Conservation (phyloP, 2,888 invertebrate species). For the Cheilosia pagana region DNA sequence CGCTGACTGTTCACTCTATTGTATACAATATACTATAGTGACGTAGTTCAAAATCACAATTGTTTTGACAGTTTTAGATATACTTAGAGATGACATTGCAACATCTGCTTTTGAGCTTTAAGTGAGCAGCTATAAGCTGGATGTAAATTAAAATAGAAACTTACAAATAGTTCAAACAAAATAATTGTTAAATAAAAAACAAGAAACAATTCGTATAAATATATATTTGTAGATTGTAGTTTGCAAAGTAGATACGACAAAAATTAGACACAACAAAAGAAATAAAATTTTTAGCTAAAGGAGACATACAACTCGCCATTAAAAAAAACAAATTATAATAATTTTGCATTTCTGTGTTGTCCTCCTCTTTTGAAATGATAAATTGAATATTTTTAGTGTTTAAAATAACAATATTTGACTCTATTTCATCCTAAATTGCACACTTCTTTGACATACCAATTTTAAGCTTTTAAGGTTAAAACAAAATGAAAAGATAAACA, state of each 20-base stretch:
- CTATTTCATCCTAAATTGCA: constrained; percentile 36
- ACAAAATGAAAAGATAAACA: constrained; percentile 24
- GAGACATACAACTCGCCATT: constrained; percentile 41
- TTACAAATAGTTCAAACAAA: constrained; percentile 49
- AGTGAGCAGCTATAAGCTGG: constrained; percentile 53
- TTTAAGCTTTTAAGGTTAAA: constrained; percentile 37
- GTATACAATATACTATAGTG: constrained; percentile 30
- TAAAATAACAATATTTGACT: background rate
- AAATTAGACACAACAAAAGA: constrained; percentile 23
- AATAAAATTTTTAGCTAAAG: constrained; percentile 33
- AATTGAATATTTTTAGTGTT: background rate
- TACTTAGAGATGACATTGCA: constrained; percentile 33
- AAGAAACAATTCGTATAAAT: constrained; percentile 15
- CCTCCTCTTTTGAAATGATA: background rate
- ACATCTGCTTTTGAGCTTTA: constrained; percentile 67
- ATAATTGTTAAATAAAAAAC: constrained; percentile 33
- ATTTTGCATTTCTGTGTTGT: constrained; percentile 13
- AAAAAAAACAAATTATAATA: constrained; percentile 29
- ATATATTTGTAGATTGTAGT: constrained; percentile 67
- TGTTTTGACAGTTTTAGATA: constrained; percentile 38
- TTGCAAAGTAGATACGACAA: constrained; percentile 45
- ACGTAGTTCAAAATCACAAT: constrained; percentile 29
- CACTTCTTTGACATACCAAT: constrained; percentile 10
- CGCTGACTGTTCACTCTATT: constrained; percentile 27
- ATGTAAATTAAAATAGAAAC: constrained; percentile 58